A percentile compares a stretch with the other conserved stretches of the same genome.
These are phyloP conservation scores for Knipowitschia caucasica DNA, from an alignment of 2,797 vertebrate genomes.

Conservation along the genomic window DNA sequence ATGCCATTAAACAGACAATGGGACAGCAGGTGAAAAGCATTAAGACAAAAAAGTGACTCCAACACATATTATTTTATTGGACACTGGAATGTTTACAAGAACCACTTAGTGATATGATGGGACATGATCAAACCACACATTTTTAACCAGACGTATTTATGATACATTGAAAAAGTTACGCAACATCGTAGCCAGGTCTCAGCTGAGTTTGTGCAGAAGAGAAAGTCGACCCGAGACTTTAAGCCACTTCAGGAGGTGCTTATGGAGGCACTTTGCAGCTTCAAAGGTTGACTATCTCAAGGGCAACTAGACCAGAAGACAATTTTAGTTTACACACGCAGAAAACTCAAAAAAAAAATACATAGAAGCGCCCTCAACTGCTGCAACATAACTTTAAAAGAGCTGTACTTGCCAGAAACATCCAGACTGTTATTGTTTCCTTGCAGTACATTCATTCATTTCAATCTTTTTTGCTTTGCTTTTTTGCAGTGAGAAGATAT, in stretches of 20 bases:
- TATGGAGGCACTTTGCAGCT: constrained; percentile 55
- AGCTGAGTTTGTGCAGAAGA: constrained; percentile 17
- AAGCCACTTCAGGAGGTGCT: constrained; percentile 43
- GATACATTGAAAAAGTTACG: constrained; percentile 21
- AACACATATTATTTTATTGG: too few relatives aligned
- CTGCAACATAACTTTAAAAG: constrained; percentile 38
- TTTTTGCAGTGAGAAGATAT: constrained; percentile 14
- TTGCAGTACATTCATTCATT: constrained; percentile 28
- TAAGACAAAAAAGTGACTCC: too few relatives aligned
- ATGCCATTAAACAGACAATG: too few relatives aligned
- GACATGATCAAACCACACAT: too few relatives aligned
- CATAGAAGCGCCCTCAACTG: constrained; percentile 10
- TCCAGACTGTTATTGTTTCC: constrained; percentile 50
- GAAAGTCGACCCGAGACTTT: constrained; percentile 34
- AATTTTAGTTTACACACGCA: constrained; percentile 23
- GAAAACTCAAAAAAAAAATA: background rate
- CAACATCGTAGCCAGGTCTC: constrained; percentile 27
- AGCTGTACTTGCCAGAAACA: constrained; percentile 29
- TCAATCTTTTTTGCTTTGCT: constrained; percentile 6
- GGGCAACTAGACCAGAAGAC: constrained; percentile 47
- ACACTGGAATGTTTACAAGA: too few relatives aligned
- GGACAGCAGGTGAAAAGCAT: too few relatives aligned
- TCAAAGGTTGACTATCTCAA: constrained; percentile 61
- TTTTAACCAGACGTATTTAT: too few relatives aligned
- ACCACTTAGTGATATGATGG: too few relatives aligned